Evolutionary conservation across 1,140 invertebrate species (phyloP).

Genomic region (Acarapis woodi): DNA sequence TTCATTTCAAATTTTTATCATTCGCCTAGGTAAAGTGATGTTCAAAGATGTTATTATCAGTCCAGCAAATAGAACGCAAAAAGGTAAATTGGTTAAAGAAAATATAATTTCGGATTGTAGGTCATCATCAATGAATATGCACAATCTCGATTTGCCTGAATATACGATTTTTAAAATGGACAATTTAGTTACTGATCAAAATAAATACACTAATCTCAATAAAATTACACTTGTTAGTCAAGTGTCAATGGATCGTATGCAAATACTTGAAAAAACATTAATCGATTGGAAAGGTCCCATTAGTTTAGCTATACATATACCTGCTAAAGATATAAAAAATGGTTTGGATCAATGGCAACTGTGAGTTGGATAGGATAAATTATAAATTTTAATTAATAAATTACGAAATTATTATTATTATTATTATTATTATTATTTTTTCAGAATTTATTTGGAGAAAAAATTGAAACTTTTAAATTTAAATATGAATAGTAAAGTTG

Average conservation of each 20-base stretch:
- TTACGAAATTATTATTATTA: background rate
- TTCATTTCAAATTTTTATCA: too few species aligned
- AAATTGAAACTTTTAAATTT: conserved; percentile 12
- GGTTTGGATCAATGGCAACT: conserved; percentile 13
- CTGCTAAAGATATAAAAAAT: conserved; percentile 9
- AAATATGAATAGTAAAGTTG: conserved; percentile 10
- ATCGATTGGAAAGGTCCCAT: conserved; percentile 14
- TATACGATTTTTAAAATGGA: too few species aligned
- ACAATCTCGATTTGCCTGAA: too few species aligned
- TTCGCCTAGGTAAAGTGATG: too few species aligned
- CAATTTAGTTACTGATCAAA: too few species aligned
- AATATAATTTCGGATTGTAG: too few species aligned
- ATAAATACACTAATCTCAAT: too few species aligned
- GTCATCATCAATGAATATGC: too few species aligned
- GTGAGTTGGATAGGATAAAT: conserved; percentile 3
- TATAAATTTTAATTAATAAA: background rate
- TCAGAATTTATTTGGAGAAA: conserved; percentile 14
- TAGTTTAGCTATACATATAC: conserved; percentile 13
- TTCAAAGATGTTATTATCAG: too few species aligned
- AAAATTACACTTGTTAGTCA: conserved; percentile 14
- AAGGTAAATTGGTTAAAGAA: too few species aligned
- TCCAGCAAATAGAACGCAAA: too few species aligned
- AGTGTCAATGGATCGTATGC: conserved; percentile 15
- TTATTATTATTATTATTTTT: conserved; percentile 2
- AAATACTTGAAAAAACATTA: conserved; percentile 13